These are phyloP conservation scores for Pseudochirops cupreus DNA, from an alignment of 2,797 vertebrate species.

Conservation along the genomic window DNA sequence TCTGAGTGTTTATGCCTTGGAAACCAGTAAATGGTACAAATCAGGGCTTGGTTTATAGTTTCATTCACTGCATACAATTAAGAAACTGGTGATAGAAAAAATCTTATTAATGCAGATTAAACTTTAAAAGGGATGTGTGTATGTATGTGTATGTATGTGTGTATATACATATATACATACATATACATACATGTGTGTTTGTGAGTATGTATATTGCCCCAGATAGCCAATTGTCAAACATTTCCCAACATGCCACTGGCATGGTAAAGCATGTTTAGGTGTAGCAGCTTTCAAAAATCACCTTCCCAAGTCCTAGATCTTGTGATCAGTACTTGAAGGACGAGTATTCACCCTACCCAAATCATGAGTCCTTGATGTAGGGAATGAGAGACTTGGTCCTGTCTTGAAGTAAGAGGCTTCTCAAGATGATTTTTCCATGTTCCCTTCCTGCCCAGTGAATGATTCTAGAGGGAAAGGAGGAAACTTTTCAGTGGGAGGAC, in stretches of 20 bases:
- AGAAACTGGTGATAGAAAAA: background rate
- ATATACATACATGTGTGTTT: background rate
- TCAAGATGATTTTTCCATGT: background rate
- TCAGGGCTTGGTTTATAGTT: background rate
- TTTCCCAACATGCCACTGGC: background rate
- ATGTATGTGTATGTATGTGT: background rate
- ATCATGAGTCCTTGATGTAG: background rate
- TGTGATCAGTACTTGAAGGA: background rate
- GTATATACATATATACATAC: background rate
- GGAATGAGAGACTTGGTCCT: background rate
- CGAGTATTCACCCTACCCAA: background rate
- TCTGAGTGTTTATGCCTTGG: background rate
- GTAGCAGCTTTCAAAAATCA: background rate
- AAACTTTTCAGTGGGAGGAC: slow-evolving; percentile 42
- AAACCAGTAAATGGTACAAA: background rate
- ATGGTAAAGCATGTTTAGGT: background rate
- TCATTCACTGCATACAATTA: background rate
- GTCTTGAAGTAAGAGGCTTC: background rate
- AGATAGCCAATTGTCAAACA: background rate
- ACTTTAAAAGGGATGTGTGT: background rate
- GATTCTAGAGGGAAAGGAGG: slow-evolving; percentile 7
- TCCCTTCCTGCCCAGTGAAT: background rate
- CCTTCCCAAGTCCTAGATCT: background rate
- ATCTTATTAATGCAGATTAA: background rate
- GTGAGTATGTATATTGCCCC: background rate